These are phyloP conservation scores for Kradibia gibbosae DNA, from an alignment of 1,140 invertebrate genomes.

Conservation along the genomic window DNA sequence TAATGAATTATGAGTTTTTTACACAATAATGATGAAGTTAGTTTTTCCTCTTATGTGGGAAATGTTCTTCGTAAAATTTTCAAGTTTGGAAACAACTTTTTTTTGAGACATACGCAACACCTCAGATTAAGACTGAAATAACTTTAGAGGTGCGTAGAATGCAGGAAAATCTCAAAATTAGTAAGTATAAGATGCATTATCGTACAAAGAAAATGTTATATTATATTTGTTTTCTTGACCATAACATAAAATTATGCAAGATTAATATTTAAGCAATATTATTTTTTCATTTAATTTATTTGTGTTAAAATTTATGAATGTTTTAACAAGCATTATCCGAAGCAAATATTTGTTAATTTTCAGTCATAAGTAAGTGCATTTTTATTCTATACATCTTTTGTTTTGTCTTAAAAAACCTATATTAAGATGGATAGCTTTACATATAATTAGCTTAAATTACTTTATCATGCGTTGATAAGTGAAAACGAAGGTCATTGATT, in stretches of 20 bases:
- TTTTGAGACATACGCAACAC: neutral
- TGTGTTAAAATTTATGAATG: neutral
- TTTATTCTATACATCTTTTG: neutral
- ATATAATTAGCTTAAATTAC: neutral
- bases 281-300: neutral
- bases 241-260: too few relatives aligned
- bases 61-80: neutral
- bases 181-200: neutral
- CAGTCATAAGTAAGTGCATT: neutral
- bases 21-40: neutral
- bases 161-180: neutral
- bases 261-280: too few relatives aligned
- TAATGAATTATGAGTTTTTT: slow-evolving; percentile 3
- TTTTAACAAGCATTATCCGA: neutral
- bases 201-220: neutral
- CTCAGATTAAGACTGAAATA: neutral
- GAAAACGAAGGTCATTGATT: slow-evolving; percentile 12
- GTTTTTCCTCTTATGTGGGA: neutral
- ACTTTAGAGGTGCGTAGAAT: neutral
- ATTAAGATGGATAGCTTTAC: neutral
- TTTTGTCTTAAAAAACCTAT: neutral
- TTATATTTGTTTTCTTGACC: neutral
- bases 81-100: slow-evolving; percentile 7
- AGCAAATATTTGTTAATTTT: neutral
- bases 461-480: slow-evolving; percentile 6